phyloP scores from a whole-genome alignment of 1,140 invertebrate species.

The Brachionus koreanus region DNA sequence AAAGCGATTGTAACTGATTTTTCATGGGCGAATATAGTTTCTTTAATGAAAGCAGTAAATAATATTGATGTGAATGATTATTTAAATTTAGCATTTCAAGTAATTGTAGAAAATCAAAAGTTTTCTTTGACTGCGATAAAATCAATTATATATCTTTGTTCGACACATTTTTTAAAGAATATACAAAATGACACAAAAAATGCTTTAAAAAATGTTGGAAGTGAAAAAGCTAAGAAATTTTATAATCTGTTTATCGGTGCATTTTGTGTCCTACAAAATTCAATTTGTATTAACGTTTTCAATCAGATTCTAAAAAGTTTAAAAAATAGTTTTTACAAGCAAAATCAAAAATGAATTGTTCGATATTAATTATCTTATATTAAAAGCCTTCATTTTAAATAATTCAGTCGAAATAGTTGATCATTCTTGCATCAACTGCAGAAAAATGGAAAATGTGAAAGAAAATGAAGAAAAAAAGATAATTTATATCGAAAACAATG shows the following conservation, averaged over 20 bases:
- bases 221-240: background rate
- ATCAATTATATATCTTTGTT: background rate
- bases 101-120: background rate
- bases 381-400: background rate
- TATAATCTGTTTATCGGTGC: background rate
- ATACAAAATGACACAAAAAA: background rate
- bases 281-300: background rate
- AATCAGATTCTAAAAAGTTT: background rate
- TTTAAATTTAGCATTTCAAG: background rate
- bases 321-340: background rate
- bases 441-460: background rate
- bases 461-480: background rate
- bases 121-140: background rate
- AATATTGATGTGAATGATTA: background rate
- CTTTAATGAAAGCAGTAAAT: background rate
- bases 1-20: background rate
- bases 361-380: background rate
- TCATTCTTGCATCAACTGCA: background rate
- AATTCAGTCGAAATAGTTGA: background rate
- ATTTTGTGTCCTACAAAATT: background rate
- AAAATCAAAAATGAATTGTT: background rate
- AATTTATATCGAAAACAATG: background rate
- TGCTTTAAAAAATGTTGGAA: background rate
- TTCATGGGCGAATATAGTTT: background rate
- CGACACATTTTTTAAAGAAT: background rate